Conservation (phyloP, 2,888 invertebrate genomes). For the Drosophila niveifrons region DNA sequence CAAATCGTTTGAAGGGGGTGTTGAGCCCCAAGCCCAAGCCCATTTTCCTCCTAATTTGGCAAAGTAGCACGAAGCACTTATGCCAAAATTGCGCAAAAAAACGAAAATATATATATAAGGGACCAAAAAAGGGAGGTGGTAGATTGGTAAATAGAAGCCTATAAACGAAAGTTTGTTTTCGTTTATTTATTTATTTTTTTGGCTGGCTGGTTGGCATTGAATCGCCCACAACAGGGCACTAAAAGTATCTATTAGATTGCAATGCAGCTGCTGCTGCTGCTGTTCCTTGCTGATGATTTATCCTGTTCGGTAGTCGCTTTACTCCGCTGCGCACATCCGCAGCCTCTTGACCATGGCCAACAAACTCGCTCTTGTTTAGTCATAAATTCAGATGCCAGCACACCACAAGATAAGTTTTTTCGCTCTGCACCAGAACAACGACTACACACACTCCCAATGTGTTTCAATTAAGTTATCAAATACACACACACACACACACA, state of each 20-base stretch:
- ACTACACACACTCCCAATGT: conserved; percentile 67
- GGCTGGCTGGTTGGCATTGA: conserved; percentile 1
- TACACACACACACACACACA: conserved; percentile 40
- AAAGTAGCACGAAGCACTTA: conserved; percentile 48
- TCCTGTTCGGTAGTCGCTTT: conserved; percentile 11
- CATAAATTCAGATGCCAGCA: conserved; percentile 62
- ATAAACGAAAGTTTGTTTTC: conserved; percentile 46
- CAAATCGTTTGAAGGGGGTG: conserved; percentile 62
- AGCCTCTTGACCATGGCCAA: conserved; percentile 66
- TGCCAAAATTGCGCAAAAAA: conserved; percentile 15
- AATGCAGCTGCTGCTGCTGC: conserved; percentile 16
- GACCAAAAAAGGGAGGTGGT: not conserved
- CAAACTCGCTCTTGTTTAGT: conserved; percentile 69
- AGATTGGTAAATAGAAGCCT: conserved; percentile 23
- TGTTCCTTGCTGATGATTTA: conserved; percentile 47
- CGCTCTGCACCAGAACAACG: conserved; percentile 50
- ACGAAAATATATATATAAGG: conserved; percentile 2
- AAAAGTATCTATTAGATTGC: conserved; percentile 37
- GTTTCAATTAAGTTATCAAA: conserved; percentile 80
- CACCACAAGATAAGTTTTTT: conserved; percentile 55
- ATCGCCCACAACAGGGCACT: conserved; percentile 37
- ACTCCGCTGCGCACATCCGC: conserved; percentile 28
- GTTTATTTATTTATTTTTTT: conserved; percentile 11
- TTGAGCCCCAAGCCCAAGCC: conserved; percentile 7
- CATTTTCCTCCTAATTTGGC: conserved; percentile 48